Conservation (phyloP, 2,797 vertebrate species). For the Gouania willdenowi region DNA sequence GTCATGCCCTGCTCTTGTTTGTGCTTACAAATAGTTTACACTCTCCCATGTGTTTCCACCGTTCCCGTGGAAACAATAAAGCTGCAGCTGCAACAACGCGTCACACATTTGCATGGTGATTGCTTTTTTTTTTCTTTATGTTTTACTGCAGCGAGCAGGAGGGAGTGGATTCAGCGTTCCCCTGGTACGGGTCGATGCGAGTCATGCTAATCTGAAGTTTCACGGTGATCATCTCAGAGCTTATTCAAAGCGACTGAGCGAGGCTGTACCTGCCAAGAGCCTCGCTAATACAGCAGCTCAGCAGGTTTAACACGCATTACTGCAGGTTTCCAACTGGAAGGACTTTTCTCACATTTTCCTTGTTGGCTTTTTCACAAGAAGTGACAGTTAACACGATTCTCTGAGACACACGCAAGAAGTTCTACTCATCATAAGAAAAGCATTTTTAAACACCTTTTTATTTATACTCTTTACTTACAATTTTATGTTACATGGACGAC, state of each 20-base stretch:
- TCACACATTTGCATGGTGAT: slow-evolving; percentile 12
- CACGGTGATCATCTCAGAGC: slow-evolving; percentile 11
- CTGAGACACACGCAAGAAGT: too few species aligned
- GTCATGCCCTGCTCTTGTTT: neutral
- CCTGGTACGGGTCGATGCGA: neutral
- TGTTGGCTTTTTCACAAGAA: slow-evolving; percentile 20
- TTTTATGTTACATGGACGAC: too few species aligned
- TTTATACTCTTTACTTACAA: too few species aligned
- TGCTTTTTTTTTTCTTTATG: slow-evolving; percentile 13
- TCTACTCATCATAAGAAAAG: too few species aligned
- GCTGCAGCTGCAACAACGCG: neutral
- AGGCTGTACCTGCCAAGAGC: slow-evolving; percentile 30
- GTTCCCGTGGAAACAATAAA: neutral
- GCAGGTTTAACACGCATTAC: slow-evolving; percentile 34
- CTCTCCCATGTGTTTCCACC: neutral
- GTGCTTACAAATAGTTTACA: neutral
- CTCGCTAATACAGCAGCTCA: slow-evolving; percentile 25
- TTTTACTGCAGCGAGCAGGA: neutral
- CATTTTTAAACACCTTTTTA: too few species aligned
- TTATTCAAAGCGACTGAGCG: slow-evolving; percentile 36
- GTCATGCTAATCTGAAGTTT: slow-evolving; percentile 23
- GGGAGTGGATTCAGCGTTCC: slow-evolving; percentile 12
- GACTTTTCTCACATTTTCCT: neutral
- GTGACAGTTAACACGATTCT: slow-evolving; percentile 33
- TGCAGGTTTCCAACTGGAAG: slow-evolving; percentile 13